phyloP scores from a whole-genome alignment of 2,888 invertebrate genomes.

The Acanthosoma haemorrhoidale region DNA sequence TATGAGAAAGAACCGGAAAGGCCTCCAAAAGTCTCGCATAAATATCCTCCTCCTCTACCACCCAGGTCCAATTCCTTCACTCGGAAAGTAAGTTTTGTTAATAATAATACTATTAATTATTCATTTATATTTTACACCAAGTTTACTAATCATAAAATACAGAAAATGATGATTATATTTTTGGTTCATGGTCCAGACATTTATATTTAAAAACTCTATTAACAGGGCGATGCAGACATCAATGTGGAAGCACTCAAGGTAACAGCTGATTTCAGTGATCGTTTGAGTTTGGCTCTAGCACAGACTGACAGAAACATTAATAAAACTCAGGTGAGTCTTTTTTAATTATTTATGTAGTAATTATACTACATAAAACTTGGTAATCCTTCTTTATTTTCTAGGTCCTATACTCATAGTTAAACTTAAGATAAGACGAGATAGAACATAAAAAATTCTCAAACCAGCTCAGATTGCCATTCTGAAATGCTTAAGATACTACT shows the following conservation, averaged over 20 bases:
- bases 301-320: constrained; percentile 36
- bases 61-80: constrained; percentile 51
- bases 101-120: neutral
- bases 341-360: too few species aligned
- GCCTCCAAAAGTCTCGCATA: constrained; percentile 42
- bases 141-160: neutral
- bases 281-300: constrained; percentile 34
- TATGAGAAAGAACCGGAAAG: constrained; percentile 34
- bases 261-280: constrained; percentile 37
- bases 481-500: too few species aligned
- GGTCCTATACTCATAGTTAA: too few species aligned
- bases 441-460: too few species aligned
- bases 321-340: constrained; percentile 35
- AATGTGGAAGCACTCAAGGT: constrained; percentile 36
- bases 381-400: too few species aligned
- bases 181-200: neutral
- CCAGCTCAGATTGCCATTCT: too few species aligned
- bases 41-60: constrained; percentile 50
- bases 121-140: too few species aligned
- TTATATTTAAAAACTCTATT: neutral
- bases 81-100: constrained; percentile 12
- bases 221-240: constrained; percentile 36
- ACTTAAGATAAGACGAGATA: too few species aligned
- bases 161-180: neutral
- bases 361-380: too few species aligned